Percentiles rank a stretch among this genome's conserved stretches.
These are phyloP conservation scores for Caenorhabditis sp. DNA, from an alignment of 2,888 invertebrate genomes.

Conservation along the genomic window DNA sequence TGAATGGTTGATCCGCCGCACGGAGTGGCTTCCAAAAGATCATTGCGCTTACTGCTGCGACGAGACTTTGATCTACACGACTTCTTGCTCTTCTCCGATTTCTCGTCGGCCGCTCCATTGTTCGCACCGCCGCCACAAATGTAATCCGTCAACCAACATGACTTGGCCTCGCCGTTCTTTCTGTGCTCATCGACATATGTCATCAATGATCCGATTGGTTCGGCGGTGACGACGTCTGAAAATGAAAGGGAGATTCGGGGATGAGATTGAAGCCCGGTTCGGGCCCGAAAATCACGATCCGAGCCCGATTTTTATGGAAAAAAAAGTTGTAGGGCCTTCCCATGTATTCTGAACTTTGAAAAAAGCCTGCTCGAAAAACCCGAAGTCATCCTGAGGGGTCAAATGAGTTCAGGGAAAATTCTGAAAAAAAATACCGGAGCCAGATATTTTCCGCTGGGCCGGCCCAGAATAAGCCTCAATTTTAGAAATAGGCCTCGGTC, in stretches of 20 bases:
- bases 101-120: background rate
- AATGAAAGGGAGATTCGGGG: background rate
- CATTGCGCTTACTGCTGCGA: constrained; percentile 8
- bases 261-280: too few species aligned
- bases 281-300: too few species aligned
- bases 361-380: too few species aligned
- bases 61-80: constrained; percentile 11
- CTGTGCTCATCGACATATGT: constrained; percentile 30
- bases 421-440: too few species aligned
- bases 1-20: constrained; percentile 35
- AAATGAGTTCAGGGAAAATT: background rate
- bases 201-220: constrained; percentile 34
- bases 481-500: too few species aligned
- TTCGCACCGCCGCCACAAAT: constrained; percentile 20
- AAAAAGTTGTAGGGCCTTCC: too few species aligned
- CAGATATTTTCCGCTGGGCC: too few species aligned
- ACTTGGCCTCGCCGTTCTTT: background rate
- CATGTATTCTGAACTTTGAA: too few species aligned
- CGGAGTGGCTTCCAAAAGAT: constrained; percentile 30
- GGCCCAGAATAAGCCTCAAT: too few species aligned
- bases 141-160: constrained; percentile 33
- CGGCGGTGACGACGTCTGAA: constrained; percentile 29
- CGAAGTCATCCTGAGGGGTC: too few species aligned
- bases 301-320: too few species aligned
- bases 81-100: constrained; percentile 10